These are phyloP conservation scores for Ptilodon capucinus DNA, from an alignment of 2,888 invertebrate species.

Conservation along the genomic window DNA sequence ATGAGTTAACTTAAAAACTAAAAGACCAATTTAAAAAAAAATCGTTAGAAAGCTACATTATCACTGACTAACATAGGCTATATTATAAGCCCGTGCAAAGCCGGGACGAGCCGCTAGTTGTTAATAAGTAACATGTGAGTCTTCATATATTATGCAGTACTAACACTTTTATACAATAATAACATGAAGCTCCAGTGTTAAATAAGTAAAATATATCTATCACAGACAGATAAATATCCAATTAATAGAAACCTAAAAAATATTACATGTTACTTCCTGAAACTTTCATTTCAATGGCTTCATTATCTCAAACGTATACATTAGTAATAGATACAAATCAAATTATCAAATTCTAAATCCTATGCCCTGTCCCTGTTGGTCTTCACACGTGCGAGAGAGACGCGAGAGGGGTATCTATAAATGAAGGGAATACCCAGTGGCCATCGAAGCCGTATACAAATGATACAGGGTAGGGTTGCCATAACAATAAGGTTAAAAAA, in stretches of 20 bases:
- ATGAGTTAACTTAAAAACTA: no score
- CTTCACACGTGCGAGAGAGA: constrained; percentile 10
- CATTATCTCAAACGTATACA: constrained; percentile 26
- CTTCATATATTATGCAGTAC: no score
- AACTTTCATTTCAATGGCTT: constrained; percentile 20
- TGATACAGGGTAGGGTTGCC: constrained; percentile 12
- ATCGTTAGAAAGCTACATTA: no score
- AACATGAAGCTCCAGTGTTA: no score
- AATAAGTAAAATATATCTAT: no score
- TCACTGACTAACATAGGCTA: no score
- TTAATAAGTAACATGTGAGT: no score
- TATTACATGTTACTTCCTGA: constrained; percentile 17
- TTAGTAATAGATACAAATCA: constrained; percentile 32
- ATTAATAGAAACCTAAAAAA: constrained; percentile 5
- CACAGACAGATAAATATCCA: no score
- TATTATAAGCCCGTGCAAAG: no score
- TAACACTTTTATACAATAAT: no score
- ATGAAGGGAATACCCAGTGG: constrained; percentile 18
- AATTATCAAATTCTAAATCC: constrained; percentile 33
- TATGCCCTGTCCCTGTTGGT: constrained; percentile 4
- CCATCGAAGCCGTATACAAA: constrained; percentile 26
- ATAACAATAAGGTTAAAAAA: not conserved
- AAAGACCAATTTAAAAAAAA: no score
- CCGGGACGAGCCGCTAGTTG: no score
- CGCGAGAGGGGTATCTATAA: constrained; percentile 2